Base-by-base conservation (phyloP, 37 sponge, comb jelly and placozoan genomes). In the Chondrilla cf. caribensis region DNA sequence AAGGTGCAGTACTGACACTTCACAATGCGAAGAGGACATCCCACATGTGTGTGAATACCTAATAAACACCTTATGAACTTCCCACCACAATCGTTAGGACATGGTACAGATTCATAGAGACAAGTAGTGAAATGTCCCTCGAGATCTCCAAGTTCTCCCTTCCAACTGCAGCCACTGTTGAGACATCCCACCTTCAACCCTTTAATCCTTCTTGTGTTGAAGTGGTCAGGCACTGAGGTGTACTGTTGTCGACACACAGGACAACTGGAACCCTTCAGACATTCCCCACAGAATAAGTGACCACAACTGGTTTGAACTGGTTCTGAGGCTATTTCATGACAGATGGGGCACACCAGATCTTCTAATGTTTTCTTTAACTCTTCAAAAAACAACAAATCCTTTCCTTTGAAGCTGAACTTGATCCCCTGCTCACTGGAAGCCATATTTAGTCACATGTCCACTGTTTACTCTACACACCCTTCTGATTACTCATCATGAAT, bases 301-400 rank as follows among this genome's bases (percentile, higher is more conserved):
- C 76, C 76, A 73, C 76, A 73, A 42, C 76, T 73, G 22, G 76
- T 40, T 42, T 36, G 44, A 39, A 73, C 39, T 43, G 76, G 76
- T 25, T 73, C 43, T 41, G 24, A 36, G 41, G 36, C 41, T 24
- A 73, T 39, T 1, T 40, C 44, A 0, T 40, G 76, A 39, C 76
- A 73, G 2, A 73, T 42, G 21, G 76, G 76, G 25, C 76, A 73
- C 19, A 39, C 24, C 24, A 73, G 36, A 40, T 38, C 76, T 6
- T 73, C 41, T 43, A 73, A 21, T 0, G 2, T 73, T 43, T 73
- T 39, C 36, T 73, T 39, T 3, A 39, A 14, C 44, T 73, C 41
- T 2, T 40, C 76, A 39, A 73, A 32, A 73, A 73, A 73, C 41
- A 43, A 2, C 24, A 39, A 73, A 9, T 73, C 76, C 25, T 25